Conservation (phyloP, 2,888 invertebrate genomes). For the Drosophila ustulata region DNA sequence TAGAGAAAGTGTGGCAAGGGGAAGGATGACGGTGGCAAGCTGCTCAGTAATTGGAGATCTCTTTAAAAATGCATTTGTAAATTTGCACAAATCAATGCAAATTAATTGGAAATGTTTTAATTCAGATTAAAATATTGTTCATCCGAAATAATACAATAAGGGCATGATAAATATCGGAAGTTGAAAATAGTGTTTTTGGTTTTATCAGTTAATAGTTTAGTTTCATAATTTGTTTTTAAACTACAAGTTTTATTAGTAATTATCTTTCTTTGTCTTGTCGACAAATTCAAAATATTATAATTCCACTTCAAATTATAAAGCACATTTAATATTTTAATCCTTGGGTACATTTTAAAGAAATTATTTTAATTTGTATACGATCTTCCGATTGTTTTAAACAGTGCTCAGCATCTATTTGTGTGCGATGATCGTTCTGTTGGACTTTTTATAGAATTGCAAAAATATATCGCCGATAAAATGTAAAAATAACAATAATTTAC, state of each 20-base stretch:
- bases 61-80: slow-evolving; percentile 18
- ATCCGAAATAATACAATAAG: neutral
- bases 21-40: neutral
- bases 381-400: slow-evolving; percentile 1
- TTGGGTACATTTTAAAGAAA: neutral
- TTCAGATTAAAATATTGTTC: neutral
- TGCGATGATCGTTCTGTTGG: slow-evolving; percentile 22
- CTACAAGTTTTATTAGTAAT: no score
- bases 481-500: slow-evolving; percentile 28
- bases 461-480: slow-evolving; percentile 5
- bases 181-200: no score
- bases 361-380: neutral
- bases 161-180: neutral
- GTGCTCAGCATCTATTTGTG: slow-evolving; percentile 26
- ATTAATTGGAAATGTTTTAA: slow-evolving; percentile 21
- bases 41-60: slow-evolving; percentile 32
- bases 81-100: slow-evolving; percentile 9
- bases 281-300: no score
- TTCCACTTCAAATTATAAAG: no score
- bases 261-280: no score
- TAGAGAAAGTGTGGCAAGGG: slow-evolving; percentile 1
- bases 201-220: no score
- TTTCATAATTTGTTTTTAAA: no score
- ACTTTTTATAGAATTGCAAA: slow-evolving; percentile 35
- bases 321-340: no score